A percentile compares a stretch with the other conserved stretches of the same genome.
Evolutionary conservation across 2,113 vertebrate genomes (phyloP).

Genomic region (Silurus meridionalis): DNA sequence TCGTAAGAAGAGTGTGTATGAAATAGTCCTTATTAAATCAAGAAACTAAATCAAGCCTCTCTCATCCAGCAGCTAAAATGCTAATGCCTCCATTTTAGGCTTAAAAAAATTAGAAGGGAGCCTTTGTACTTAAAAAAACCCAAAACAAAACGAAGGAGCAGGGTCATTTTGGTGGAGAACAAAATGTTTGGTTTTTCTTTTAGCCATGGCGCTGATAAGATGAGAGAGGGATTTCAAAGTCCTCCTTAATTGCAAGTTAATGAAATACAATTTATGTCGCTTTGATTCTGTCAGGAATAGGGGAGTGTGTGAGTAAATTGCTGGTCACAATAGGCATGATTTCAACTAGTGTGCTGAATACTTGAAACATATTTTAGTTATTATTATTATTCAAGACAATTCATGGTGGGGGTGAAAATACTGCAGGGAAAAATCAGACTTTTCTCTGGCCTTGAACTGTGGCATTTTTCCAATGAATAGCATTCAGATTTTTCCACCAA

Average conservation of each 20-base stretch:
- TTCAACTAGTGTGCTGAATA: conserved; percentile 36
- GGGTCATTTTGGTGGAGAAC: conserved; percentile 43
- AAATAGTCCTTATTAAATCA: conserved; percentile 45
- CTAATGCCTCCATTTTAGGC: conserved; percentile 47
- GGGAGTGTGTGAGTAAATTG: conserved; percentile 45
- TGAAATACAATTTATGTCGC: conserved; percentile 51
- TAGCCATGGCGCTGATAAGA: conserved; percentile 47
- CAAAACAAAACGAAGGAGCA: background rate
- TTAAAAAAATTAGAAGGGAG: conserved; percentile 20
- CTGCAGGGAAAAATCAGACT: conserved; percentile 8
- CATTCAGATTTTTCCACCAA: background rate
- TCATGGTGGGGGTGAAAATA: conserved; percentile 21
- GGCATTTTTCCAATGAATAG: background rate
- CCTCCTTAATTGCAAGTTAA: conserved; percentile 54
- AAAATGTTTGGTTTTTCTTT: conserved; percentile 56
- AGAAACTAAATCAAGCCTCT: conserved; percentile 37
- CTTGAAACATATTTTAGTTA: conserved; percentile 29
- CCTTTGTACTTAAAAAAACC: conserved; percentile 1
- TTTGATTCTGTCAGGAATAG: conserved; percentile 47
- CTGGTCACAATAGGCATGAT: conserved; percentile 49
- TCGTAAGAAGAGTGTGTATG: background rate
- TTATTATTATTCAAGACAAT: conserved; percentile 42
- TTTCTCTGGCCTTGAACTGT: background rate
- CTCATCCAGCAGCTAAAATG: conserved; percentile 49
- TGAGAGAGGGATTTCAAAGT: conserved; percentile 53